Base-by-base conservation (phyloP, 2,113 vertebrate genomes). In the Lipotes vexillifer region DNA sequence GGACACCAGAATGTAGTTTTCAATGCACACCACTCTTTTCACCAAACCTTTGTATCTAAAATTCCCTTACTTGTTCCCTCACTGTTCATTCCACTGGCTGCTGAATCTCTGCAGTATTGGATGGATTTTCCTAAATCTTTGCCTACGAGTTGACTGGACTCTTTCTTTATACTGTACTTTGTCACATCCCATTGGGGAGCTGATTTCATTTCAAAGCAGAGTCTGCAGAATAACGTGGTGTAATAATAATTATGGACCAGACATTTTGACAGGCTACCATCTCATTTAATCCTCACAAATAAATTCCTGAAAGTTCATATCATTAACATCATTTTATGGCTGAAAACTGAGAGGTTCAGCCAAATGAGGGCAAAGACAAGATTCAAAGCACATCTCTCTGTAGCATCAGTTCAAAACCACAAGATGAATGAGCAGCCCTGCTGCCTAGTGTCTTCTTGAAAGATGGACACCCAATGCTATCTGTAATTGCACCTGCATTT, bases 401-500 rank as follows among this genome's bases (percentile, higher is more conserved):
- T 8, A 36, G 44, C 2, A 49, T 49, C 14, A 6, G 52, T 33
- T 49, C 23, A 17, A 61, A 55, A 44, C 41, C 71, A 61, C 25
- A 36, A 66, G 63, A 78, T 86, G 41, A 36, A 65, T 31, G 44
- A 59, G 63, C 61, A 72, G 78, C 90, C 59, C 46, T 9, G n/a
- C 95, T 91, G 41, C 33, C 85, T 72, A 8, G 82, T 1, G 6
- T 25, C 93, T 96, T 89, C 23, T 84, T 88, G 72, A 90, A 78
- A 66, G 90, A 94, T 4, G 29, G 96, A 75, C 91, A 61, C 31
- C 71, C 36, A 11, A 44, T 8, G 25, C 80, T 68, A 18, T 68
- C 84, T 93, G 65, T 38, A 90, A 88, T 46, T 78, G 68, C 90
- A 93, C 83, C 84, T 93, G 86, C 61, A 72, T 97, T 98, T 96